A percentile compares a stretch with the other conserved stretches of the same genome.
Conservation (phyloP, 2,797 vertebrate genomes). For the Rhinophrynus dorsalis region DNA sequence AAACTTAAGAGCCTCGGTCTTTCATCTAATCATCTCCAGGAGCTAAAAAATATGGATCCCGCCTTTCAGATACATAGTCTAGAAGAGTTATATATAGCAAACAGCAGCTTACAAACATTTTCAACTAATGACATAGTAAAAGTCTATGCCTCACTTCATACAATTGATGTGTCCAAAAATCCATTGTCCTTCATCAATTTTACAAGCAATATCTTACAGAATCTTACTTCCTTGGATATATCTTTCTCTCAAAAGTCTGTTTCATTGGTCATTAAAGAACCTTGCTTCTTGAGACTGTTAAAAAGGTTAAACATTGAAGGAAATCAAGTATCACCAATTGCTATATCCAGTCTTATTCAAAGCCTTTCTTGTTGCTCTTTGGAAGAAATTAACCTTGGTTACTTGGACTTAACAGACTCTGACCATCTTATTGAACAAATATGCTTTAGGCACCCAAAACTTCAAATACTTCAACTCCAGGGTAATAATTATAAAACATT, state of each 20-base stretch:
- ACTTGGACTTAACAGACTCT: constrained; percentile 50
- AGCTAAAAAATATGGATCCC: constrained; percentile 20
- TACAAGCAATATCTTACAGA: constrained; percentile 47
- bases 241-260: constrained; percentile 42
- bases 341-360: constrained; percentile 51
- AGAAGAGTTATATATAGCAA: constrained; percentile 39
- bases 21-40: constrained; percentile 55
- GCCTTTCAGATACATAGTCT: constrained; percentile 58
- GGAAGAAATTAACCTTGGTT: constrained; percentile 56
- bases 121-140: constrained; percentile 28
- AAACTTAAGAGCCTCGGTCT: constrained; percentile 61
- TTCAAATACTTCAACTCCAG: constrained; percentile 57
- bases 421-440: constrained; percentile 56
- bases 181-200: constrained; percentile 10
- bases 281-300: constrained; percentile 57
- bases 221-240: constrained; percentile 54
- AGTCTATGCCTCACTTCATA: not conserved
- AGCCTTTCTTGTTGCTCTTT: constrained; percentile 58
- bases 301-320: constrained; percentile 59
- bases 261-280: constrained; percentile 52
- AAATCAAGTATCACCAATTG: constrained; percentile 44
- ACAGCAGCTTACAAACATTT: constrained; percentile 56
- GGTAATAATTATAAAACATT: constrained; percentile 55
- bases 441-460: constrained; percentile 63
- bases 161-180: constrained; percentile 19